phyloP scores from a whole-genome alignment of 30 jellyfish, hydroid and myxozoan species.

The Aurelia coerulea region DNA sequence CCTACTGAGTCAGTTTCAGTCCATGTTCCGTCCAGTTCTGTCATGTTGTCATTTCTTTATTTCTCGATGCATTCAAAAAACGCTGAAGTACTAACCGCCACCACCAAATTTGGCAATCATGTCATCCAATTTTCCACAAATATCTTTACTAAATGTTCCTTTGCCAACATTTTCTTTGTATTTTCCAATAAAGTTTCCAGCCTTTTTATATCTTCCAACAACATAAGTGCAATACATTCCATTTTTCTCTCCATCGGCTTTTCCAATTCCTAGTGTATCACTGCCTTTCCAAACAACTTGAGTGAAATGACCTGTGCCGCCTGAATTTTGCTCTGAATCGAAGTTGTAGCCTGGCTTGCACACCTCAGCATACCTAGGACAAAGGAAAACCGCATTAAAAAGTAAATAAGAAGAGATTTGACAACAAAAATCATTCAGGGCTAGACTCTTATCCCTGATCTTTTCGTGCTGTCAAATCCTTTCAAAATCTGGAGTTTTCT shows the following conservation, averaged over 20 bases:
- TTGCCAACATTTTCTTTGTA: constrained; percentile 75
- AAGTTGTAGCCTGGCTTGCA: constrained; percentile 82
- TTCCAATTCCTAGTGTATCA: constrained; percentile 69
- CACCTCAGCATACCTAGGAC: constrained; percentile 72
- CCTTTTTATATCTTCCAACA: constrained; percentile 85
- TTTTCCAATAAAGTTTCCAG: constrained; percentile 79
- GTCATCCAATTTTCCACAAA: constrained; percentile 50
- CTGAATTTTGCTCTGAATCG: constrained; percentile 30
- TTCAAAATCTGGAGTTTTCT: no score
- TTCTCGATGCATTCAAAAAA: no score
- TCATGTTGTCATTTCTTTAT: no score
- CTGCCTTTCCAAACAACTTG: constrained; percentile 86
- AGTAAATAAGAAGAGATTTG: no score
- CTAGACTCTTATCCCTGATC: no score
- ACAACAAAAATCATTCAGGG: no score
- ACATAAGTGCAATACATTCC: constrained; percentile 82
- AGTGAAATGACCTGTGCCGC: constrained; percentile 66
- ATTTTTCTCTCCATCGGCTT: constrained; percentile 55
- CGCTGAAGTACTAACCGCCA: not conserved
- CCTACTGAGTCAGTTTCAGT: no score
- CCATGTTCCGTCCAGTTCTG: no score
- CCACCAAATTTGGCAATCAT: constrained; percentile 34
- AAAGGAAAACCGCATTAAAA: not conserved
- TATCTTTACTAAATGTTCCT: constrained; percentile 73
- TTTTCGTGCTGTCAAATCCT: no score